phyloP scores from a whole-genome alignment of 1,140 invertebrate species.

The Gonatopus flavifemur region DNA sequence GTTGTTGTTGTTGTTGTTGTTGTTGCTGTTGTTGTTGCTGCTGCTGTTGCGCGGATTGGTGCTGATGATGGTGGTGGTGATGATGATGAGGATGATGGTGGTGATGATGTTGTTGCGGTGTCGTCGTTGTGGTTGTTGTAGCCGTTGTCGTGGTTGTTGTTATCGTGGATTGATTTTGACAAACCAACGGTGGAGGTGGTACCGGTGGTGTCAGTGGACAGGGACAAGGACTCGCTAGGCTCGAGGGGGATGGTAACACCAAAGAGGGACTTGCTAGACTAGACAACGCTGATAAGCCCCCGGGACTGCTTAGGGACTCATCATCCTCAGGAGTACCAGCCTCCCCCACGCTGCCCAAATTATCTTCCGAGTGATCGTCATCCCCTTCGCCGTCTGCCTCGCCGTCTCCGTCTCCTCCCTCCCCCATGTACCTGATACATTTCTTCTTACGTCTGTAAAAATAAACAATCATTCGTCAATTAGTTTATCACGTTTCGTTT shows the following conservation, averaged over 20 bases:
- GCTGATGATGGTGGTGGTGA: conserved; percentile 7
- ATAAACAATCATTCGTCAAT: conserved; percentile 30
- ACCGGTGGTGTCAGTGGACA: conserved; percentile 57
- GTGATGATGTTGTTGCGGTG: too few species aligned
- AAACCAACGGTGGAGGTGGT: conserved; percentile 47
- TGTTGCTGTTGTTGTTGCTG: background rate
- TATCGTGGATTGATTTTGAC: conserved; percentile 11
- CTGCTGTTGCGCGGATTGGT: conserved; percentile 12
- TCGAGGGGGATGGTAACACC: conserved; percentile 68
- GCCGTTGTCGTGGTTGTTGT: conserved; percentile 3
- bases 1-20: conserved; percentile 33
- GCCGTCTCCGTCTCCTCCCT: conserved; percentile 69
- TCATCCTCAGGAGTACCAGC: conserved; percentile 70
- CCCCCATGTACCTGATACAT: conserved; percentile 91
- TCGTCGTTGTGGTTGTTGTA: conserved; percentile 3
- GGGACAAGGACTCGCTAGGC: conserved; percentile 66
- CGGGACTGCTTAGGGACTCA: conserved; percentile 76
- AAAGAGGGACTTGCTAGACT: conserved; percentile 75
- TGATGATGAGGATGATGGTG: too few species aligned
- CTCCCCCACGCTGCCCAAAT: conserved; percentile 75
- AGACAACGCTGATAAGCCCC: conserved; percentile 73
- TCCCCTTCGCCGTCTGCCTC: conserved; percentile 65
- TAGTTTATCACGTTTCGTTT: too few species aligned
- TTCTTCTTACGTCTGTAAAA: conserved; percentile 95
- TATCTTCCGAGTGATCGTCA: conserved; percentile 77